A percentile compares a stretch with the other conserved stretches of the same genome.
These are phyloP conservation scores for Himalopsyche japonica DNA, from an alignment of 2,888 invertebrate species.

Conservation along the genomic window DNA sequence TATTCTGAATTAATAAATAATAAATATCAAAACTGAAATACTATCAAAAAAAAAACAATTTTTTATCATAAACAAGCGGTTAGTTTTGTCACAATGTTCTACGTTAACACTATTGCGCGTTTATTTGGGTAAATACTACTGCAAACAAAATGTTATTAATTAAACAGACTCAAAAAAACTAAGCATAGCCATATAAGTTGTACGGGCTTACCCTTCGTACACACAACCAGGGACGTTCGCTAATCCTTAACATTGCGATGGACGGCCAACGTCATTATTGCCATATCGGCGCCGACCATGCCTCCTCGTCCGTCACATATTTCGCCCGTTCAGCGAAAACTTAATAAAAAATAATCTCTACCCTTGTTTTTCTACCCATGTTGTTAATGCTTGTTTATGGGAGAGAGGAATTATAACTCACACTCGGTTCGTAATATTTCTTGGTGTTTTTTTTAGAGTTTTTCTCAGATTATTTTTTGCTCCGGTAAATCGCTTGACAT, in stretches of 20 bases:
- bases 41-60: too few species aligned
- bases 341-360: neutral
- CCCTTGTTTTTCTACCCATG: neutral
- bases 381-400: neutral
- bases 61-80: too few species aligned
- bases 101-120: too few species aligned
- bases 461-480: too few species aligned
- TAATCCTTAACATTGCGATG: conserved; percentile 5
- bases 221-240: neutral
- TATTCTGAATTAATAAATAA: too few species aligned
- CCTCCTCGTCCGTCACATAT: neutral
- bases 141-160: neutral
- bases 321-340: neutral
- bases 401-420: neutral
- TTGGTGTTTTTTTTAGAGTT: neutral
- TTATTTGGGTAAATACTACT: too few species aligned
- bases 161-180: too few species aligned
- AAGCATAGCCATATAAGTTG: too few species aligned
- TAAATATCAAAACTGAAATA: too few species aligned
- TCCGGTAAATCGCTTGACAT: too few species aligned
- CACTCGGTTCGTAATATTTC: neutral
- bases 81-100: too few species aligned
- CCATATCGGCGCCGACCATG: conserved; percentile 19
- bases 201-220: too few species aligned
- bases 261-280: conserved; percentile 11